These are phyloP conservation scores for Morone saxatilis DNA, from an alignment of 2,113 vertebrate genomes.

Conservation along the genomic window DNA sequence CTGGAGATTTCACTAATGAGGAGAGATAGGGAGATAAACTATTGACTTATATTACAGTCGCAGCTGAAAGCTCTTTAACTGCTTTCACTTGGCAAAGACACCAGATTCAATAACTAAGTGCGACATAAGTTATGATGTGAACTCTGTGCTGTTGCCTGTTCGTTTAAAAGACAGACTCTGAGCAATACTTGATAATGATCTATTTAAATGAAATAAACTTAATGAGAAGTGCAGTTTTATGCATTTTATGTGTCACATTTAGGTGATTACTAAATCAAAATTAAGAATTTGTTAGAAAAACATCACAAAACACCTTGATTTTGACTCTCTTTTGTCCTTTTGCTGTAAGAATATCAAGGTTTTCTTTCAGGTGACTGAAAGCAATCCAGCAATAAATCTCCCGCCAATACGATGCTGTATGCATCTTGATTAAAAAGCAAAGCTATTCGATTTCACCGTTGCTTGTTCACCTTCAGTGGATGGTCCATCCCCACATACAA, in stretches of 20 bases:
- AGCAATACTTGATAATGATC: constrained; percentile 8
- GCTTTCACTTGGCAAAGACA: constrained; percentile 52
- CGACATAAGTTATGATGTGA: constrained; percentile 37
- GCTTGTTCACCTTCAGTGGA: constrained; percentile 60
- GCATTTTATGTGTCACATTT: background rate
- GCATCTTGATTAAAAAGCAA: constrained; percentile 64
- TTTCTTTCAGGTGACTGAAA: constrained; percentile 42
- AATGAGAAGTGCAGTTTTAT: constrained; percentile 4
- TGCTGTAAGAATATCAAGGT: background rate
- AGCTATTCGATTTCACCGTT: constrained; percentile 15
- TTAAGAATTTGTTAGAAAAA: constrained; percentile 1
- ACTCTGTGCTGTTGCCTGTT: constrained; percentile 3
- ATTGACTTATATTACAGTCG: constrained; percentile 62
- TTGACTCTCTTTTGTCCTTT: background rate
- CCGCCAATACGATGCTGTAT: constrained; percentile 14
- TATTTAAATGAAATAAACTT: background rate
- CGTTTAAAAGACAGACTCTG: background rate
- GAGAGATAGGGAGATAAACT: constrained; percentile 63
- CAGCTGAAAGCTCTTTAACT: constrained; percentile 72
- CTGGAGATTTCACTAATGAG: constrained; percentile 77
- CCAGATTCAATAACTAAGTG: constrained; percentile 49
- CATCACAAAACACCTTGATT: background rate
- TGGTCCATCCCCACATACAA: constrained; percentile 47
- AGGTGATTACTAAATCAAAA: background rate
- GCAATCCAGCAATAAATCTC: constrained; percentile 59